phyloP scores from a whole-genome alignment of 2,113 vertebrate genomes.

The Psophia crepitans region DNA sequence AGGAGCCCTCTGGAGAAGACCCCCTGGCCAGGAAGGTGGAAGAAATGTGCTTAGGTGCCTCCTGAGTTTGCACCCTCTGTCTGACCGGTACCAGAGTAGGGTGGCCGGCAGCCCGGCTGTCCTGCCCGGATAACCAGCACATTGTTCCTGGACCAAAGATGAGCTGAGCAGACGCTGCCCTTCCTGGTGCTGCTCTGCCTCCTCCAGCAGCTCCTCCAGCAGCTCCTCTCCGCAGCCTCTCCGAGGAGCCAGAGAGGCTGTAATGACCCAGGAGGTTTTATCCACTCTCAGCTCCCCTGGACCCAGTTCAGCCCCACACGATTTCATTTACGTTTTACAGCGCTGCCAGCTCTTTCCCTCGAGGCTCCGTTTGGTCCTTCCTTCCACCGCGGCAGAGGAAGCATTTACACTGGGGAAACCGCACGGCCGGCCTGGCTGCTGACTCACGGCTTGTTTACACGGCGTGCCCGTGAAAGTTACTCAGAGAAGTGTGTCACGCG shows the following conservation, averaged over 20 bases:
- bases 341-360: slow-evolving; percentile 1
- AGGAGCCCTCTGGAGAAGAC: not conserved
- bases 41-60: not conserved
- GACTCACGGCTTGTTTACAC: slow-evolving; percentile 38
- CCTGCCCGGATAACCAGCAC: not conserved
- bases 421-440: not conserved
- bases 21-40: not conserved
- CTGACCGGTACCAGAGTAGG: not conserved
- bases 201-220: not conserved
- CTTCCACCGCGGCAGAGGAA: not conserved
- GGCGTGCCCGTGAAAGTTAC: not conserved
- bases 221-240: not conserved
- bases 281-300: not conserved
- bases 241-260: not conserved
- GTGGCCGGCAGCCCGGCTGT: not conserved
- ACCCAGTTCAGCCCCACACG: not conserved
- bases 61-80: not conserved
- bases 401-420: not conserved
- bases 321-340: not conserved
- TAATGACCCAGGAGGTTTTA: not conserved
- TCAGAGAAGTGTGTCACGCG: not conserved
- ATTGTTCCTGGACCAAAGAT: not conserved
- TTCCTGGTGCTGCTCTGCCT: not conserved
- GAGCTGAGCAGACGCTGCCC: fast-evolving
- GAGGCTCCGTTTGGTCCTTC: not conserved